phyloP scores from a whole-genome alignment of 2,888 invertebrate species.

The Ceratothoa steindachneri region DNA sequence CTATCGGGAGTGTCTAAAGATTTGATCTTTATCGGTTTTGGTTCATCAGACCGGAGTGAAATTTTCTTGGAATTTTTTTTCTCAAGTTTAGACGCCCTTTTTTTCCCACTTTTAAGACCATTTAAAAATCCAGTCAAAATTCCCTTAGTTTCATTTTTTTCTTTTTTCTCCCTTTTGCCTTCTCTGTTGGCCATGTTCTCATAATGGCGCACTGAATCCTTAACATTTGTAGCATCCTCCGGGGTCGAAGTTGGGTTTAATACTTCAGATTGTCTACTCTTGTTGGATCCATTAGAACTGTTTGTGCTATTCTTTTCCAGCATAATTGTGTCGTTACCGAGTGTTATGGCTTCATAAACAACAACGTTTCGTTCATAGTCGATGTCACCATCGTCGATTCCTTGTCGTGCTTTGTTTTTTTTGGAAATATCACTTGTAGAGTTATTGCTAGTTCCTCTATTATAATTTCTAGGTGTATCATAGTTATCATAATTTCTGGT shows the following conservation, averaged over 20 bases:
- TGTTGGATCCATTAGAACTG: constrained; percentile 28
- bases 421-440: not conserved
- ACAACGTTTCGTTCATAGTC: constrained; percentile 44
- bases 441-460: not conserved
- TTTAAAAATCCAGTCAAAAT: not conserved
- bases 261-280: constrained; percentile 5
- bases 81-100: not conserved
- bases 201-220: constrained; percentile 40
- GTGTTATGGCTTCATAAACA: constrained; percentile 45
- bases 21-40: not conserved
- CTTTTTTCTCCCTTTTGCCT: not conserved
- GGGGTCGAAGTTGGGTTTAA: not conserved
- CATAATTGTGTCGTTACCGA: constrained; percentile 43
- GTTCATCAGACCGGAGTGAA: not conserved
- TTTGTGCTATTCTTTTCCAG: constrained; percentile 34
- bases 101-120: not conserved
- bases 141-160: not conserved
- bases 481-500: too few species aligned
- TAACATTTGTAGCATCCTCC: constrained; percentile 26
- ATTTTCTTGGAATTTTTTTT: not conserved
- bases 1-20: constrained; percentile 27
- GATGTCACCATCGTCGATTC: constrained; percentile 28
- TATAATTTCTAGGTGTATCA: not conserved
- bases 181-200: constrained; percentile 32
- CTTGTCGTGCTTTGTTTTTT: constrained; percentile 21